Percentiles rank a stretch among this genome's conserved stretches.
phyloP scores from a whole-genome alignment of 1,140 invertebrate species.

The Eueides isabella region DNA sequence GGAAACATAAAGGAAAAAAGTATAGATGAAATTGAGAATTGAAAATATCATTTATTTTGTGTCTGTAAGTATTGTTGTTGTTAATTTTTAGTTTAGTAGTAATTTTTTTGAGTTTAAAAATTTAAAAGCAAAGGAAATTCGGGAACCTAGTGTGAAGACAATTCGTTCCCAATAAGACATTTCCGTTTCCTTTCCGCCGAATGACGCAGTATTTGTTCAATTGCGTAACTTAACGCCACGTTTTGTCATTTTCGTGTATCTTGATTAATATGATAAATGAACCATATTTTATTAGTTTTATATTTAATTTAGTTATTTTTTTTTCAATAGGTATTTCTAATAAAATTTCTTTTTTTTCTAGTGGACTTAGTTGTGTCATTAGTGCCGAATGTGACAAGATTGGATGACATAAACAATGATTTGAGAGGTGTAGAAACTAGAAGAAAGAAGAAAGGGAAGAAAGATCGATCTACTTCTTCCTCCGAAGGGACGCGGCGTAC shows the following conservation, averaged over 20 bases:
- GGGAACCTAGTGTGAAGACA: too few relatives aligned
- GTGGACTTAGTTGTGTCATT: conserved; percentile 31
- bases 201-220: too few relatives aligned
- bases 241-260: too few relatives aligned
- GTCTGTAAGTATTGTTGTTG: background rate
- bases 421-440: conserved; percentile 36
- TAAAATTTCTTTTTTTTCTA: conserved; percentile 27
- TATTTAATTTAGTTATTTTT: too few relatives aligned
- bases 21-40: background rate
- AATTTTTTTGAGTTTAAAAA: too few relatives aligned
- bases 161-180: too few relatives aligned
- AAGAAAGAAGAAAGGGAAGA: conserved; percentile 30
- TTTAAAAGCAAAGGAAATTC: too few relatives aligned
- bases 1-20: conserved; percentile 29
- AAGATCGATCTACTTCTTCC: conserved; percentile 45
- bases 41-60: background rate
- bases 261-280: too few relatives aligned
- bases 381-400: conserved; percentile 35
- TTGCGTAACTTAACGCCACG: too few relatives aligned
- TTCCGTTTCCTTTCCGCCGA: too few relatives aligned
- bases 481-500: conserved; percentile 17
- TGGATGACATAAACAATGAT: conserved; percentile 40
- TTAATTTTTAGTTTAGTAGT: background rate
- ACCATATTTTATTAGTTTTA: too few relatives aligned
- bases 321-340: too few relatives aligned